A percentile compares a stretch with the other conserved stretches of the same genome.
Evolutionary conservation across 2,888 invertebrate species (phyloP).

Genomic region (Drosophila nr. perissopoda): DNA sequence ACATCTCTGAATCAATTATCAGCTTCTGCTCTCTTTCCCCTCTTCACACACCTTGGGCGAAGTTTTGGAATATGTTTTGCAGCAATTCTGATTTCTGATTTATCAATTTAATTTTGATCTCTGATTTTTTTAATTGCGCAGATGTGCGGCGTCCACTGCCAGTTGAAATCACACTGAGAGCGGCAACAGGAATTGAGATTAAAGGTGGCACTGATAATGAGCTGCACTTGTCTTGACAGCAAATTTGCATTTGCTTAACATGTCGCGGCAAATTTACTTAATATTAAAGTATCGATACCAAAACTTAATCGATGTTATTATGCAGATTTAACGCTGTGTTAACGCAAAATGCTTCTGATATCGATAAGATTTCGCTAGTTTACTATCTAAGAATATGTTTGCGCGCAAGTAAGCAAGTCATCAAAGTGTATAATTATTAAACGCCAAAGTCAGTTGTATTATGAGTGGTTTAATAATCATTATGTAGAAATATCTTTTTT

Average conservation of each 20-base stretch:
- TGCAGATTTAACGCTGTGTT: background rate
- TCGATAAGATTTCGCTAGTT: slow-evolving; percentile 5
- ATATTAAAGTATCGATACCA: background rate
- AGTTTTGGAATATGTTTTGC: slow-evolving; percentile 14
- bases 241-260: background rate
- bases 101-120: background rate
- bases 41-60: slow-evolving; percentile 47
- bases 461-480: too few species aligned
- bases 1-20: slow-evolving; percentile 10
- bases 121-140: background rate
- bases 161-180: slow-evolving; percentile 57
- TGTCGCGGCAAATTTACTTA: background rate
- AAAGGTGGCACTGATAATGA: background rate
- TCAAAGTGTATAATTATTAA: too few species aligned
- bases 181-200: background rate
- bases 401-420: too few species aligned
- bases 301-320: background rate
- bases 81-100: slow-evolving; percentile 21
- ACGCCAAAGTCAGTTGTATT: too few species aligned
- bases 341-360: background rate
- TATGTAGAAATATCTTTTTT: too few species aligned
- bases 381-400: too few species aligned
- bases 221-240: background rate
- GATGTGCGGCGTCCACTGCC: slow-evolving; percentile 18
- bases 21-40: background rate